These are phyloP conservation scores for Drosophila tripunctata DNA, from an alignment of 2,888 invertebrate species.

Conservation along the genomic window DNA sequence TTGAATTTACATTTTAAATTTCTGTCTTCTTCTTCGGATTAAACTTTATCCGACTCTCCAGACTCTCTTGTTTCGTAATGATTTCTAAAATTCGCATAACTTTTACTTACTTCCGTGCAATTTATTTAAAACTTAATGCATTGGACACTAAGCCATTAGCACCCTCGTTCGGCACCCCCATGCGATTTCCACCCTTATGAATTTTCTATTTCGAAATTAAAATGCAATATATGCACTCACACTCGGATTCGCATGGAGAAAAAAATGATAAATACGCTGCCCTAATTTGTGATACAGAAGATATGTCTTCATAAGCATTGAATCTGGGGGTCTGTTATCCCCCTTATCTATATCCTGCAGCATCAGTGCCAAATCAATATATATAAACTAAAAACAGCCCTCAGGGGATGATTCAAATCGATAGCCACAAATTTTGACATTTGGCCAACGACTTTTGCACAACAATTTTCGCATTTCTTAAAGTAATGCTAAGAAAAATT, in stretches of 20 bases:
- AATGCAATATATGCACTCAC: slow-evolving; percentile 69
- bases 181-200: slow-evolving; percentile 27
- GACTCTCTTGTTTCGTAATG: slow-evolving; percentile 16
- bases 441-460: slow-evolving; percentile 66
- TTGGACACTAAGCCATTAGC: slow-evolving; percentile 53
- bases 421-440: slow-evolving; percentile 76
- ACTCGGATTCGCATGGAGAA: slow-evolving; percentile 11
- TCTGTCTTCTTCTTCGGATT: no score
- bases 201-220: slow-evolving; percentile 48
- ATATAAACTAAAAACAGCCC: slow-evolving; percentile 24
- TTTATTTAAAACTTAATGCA: slow-evolving; percentile 57
- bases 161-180: slow-evolving; percentile 35
- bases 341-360: not conserved
- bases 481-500: slow-evolving; percentile 57
- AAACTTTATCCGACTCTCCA: slow-evolving; percentile 1
- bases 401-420: slow-evolving; percentile 56
- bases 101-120: slow-evolving; percentile 51
- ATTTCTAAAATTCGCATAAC: slow-evolving; percentile 13
- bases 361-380: slow-evolving; percentile 46
- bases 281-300: slow-evolving; percentile 41
- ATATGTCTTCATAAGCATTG: slow-evolving; percentile 60
- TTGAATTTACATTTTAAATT: no score
- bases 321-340: slow-evolving; percentile 28
- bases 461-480: slow-evolving; percentile 42
- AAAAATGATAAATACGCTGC: slow-evolving; percentile 39